Percentiles rank a stretch among this genome's conserved stretches.
phyloP scores from a whole-genome alignment of 2,797 vertebrate species.

The Phrynocephalus forsythii region DNA sequence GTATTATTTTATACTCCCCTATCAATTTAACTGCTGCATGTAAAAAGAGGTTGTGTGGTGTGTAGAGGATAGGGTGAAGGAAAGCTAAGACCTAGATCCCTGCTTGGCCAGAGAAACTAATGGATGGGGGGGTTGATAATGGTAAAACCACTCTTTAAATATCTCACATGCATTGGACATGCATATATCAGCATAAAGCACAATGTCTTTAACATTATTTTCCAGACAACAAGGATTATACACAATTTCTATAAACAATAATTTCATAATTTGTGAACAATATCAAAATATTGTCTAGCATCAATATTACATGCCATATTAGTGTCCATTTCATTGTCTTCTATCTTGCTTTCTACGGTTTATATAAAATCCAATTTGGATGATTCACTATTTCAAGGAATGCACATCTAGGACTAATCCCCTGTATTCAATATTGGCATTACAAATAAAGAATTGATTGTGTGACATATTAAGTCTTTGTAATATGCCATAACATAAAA shows the following conservation, averaged over 20 bases:
- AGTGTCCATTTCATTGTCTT: slow-evolving; percentile 32
- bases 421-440: neutral
- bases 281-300: neutral
- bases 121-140: too few species aligned
- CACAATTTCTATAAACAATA: neutral
- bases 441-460: slow-evolving; percentile 25
- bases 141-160: too few species aligned
- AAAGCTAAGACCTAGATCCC: too few species aligned
- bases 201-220: neutral
- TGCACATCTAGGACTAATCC: neutral
- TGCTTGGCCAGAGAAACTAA: too few species aligned
- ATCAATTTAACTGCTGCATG: neutral
- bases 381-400: slow-evolving; percentile 36
- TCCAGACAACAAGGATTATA: neutral
- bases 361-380: slow-evolving; percentile 38
- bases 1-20: neutral
- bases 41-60: too few species aligned
- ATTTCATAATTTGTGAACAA: neutral
- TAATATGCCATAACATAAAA: slow-evolving; percentile 22
- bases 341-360: slow-evolving; percentile 16
- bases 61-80: too few species aligned
- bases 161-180: too few species aligned
- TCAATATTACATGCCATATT: neutral
- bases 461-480: slow-evolving; percentile 24
- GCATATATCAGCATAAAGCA: neutral